Evolutionary conservation across 2,113 vertebrate genomes (phyloP), one percentile per base, ranked within the genome.

Genomic region (Syngnathus typhle): DNA sequence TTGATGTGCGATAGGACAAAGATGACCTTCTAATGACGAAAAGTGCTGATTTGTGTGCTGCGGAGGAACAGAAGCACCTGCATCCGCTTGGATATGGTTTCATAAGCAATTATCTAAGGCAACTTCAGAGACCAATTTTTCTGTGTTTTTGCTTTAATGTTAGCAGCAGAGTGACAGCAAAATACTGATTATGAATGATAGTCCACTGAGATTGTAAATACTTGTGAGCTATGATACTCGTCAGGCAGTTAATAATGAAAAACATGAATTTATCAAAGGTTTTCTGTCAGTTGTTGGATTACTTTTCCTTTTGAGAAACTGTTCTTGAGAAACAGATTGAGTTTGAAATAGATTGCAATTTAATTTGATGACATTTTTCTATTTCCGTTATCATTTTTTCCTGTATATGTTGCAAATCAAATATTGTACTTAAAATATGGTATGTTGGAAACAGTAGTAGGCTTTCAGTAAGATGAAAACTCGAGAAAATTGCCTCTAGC

Each of bases 131-230:
- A 84, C 72, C 62, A 70, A 70, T 61, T 56, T 62, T 62, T 52
- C 63, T 75, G 62, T 65, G 32, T 75, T 75, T 68, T 65, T 49
- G 62, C 81, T 82, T 83, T 83, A 71, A 71, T 76, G 77, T 81
- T 46, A 6, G 51, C 71, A 52, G 75, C 72, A n/a, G 62, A 6
- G 54, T 51, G 16, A 69, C 62, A 59, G 39, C 75, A 54, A 76
- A 75, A 80, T 58, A 60, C 73, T 80, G 79, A 86, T 82, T 51
- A 76, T 79, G 75, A 83, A 7, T 69, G 79, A 74, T 75, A 23
- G 5, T 67, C 70, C 71, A 66, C 65, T 12, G 78, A 75, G 76
- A 58, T 51, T 63, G 74, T 1, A 38, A 56, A 36, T 16, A 37
- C 59, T 65, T 47, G 5, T 61, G 55, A 38, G 38, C 71, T 49